Conservation (phyloP, 2,888 invertebrate genomes). For the Campoplex capitator region DNA sequence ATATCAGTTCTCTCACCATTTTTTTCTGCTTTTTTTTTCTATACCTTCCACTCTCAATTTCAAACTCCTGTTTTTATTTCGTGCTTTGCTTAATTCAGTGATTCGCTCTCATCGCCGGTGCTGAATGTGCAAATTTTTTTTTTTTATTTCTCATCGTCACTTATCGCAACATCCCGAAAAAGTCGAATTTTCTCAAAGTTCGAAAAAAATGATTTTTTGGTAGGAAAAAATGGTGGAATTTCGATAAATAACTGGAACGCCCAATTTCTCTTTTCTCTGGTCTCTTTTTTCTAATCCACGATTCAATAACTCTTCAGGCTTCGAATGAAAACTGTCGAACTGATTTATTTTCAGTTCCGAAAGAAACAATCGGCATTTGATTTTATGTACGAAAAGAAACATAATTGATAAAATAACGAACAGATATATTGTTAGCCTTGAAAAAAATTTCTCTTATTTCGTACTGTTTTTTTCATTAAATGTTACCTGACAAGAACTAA, state of each 20-base stretch:
- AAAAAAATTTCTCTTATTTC: neutral
- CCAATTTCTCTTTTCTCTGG: no score
- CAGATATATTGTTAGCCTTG: neutral
- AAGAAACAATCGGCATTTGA: no score
- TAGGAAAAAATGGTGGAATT: neutral
- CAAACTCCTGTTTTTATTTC: neutral
- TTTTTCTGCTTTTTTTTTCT: neutral
- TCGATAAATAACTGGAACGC: neutral
- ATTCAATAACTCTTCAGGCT: no score
- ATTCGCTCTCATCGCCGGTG: neutral
- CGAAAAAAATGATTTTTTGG: no score
- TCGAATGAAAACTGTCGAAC: no score
- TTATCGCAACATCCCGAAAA: neutral
- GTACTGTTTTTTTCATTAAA: constrained; percentile 1
- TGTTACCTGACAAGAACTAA: constrained; percentile 19
- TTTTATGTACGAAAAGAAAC: neutral
- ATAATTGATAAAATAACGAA: neutral
- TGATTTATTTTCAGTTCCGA: no score
- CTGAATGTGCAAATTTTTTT: neutral
- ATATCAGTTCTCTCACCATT: neutral
- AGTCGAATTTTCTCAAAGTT: no score
- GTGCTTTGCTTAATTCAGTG: neutral
- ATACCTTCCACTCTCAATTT: neutral
- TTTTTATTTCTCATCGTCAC: neutral
- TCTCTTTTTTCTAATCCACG: no score